Evolutionary conservation across 2,113 vertebrate genomes (phyloP).

Genomic region (Neopipo cinnamomea): DNA sequence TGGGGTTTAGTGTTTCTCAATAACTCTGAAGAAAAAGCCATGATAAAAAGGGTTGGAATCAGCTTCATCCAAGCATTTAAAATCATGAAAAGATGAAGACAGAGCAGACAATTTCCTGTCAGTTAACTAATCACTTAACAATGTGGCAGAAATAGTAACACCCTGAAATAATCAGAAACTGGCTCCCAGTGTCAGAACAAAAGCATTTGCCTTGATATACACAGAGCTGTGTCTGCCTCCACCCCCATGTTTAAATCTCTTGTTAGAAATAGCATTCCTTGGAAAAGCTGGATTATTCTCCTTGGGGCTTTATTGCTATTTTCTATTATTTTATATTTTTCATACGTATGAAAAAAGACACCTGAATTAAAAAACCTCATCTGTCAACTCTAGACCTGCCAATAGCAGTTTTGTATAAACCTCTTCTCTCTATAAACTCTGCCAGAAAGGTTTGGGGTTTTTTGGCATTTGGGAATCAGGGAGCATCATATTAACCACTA

Average conservation of each 20-base stretch:
- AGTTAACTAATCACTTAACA: not conserved
- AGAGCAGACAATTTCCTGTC: not conserved
- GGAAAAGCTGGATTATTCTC: not conserved
- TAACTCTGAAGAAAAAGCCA: not conserved
- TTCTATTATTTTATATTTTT: not conserved
- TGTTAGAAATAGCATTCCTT: not conserved
- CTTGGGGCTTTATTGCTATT: not conserved
- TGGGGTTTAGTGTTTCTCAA: not conserved
- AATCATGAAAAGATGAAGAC: not conserved
- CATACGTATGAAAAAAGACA: not conserved
- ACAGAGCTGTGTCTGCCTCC: not conserved
- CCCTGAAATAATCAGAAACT: conserved; percentile 9
- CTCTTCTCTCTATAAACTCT: not conserved
- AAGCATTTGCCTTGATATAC: not conserved
- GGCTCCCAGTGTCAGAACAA: not conserved
- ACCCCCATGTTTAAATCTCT: not conserved
- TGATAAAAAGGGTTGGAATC: not conserved
- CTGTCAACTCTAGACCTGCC: not conserved
- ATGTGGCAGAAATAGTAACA: conserved; percentile 17
- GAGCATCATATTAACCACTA: not conserved
- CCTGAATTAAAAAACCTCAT: not conserved
- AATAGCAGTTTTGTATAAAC: not conserved
- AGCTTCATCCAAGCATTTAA: not conserved
- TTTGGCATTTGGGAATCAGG: not conserved
- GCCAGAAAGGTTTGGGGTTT: not conserved